Base-by-base conservation (phyloP, 2,797 vertebrate genomes). In the Melopsittacus undulatus region DNA sequence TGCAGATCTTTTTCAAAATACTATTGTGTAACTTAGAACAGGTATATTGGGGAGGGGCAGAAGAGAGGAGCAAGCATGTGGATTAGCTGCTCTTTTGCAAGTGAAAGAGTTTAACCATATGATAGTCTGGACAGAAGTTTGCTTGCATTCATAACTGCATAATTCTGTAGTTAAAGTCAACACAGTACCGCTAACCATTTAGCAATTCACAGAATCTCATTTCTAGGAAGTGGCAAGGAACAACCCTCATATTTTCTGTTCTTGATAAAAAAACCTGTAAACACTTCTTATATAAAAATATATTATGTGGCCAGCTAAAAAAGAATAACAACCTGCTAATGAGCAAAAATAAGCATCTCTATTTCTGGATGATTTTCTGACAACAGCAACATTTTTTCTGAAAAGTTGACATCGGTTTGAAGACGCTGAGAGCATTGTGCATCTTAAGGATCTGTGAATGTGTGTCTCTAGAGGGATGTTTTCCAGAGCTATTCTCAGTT, bases 121-220 rank as follows among this genome's bases (percentile, higher is more conserved):
- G 21, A 24, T 26, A 54, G 19, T 59, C 90, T 91, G 70, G 85
- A 30, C 9, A 87, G 42, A 74, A 89, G 63, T n/a, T 83, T 1
- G 3, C 36, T 73, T 80, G 56, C 36, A 57, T 57, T 90, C 76
- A 61, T 64, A 61, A 69, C 8, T 67, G 46, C 29, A 7, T 76
- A 59, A 64, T 89, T 89, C 78, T 89, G 34, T 87, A 49, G 43
- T 92, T 67, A 96, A 94, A 96, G 57, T 62, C 69, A 92, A 45
- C 45, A 74, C 7, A 80, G 9, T 46, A 78, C 57, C 83, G 78
- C 45, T 70, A 87, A 82, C 27, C 45, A 64, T 36, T 95, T 61
- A 83, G 68, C 36, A 79, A 52, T 62, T 42, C 63, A 68, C 67
- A 90, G 12, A 90, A 61, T 38, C n/a, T 90, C 21, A 72, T 70